Evolutionary conservation across 2,797 vertebrate species (phyloP).

Genomic region (Cephalopachus bancanus): DNA sequence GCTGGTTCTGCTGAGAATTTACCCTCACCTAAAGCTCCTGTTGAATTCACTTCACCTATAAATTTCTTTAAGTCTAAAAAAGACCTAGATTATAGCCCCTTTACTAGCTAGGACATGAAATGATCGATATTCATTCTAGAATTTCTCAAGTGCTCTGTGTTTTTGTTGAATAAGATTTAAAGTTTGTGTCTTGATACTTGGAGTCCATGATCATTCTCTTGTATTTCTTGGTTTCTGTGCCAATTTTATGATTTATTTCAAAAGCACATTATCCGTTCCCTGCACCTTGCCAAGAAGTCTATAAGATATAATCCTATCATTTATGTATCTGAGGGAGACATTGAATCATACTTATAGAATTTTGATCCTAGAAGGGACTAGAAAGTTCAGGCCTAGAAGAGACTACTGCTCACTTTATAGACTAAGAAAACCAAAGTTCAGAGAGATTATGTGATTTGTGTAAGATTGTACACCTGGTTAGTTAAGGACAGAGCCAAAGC

Average conservation of each 20-base stretch:
- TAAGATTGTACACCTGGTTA: neutral
- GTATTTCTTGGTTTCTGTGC: neutral
- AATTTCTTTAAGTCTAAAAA: neutral
- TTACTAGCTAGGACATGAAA: neutral
- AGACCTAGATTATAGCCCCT: neutral
- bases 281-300: neutral
- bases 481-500: neutral
- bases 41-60: neutral
- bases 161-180: slow-evolving; percentile 1
- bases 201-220: neutral
- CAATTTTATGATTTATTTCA: slow-evolving; percentile 60
- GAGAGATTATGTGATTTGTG: neutral
- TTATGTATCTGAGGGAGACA: neutral
- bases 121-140: neutral
- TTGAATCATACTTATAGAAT: neutral
- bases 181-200: neutral
- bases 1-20: neutral
- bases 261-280: neutral
- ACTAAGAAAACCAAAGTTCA: neutral
- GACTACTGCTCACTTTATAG: neutral
- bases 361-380: neutral
- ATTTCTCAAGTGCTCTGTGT: slow-evolving; percentile 11
- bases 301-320: neutral
- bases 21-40: slow-evolving; percentile 1
- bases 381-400: neutral